A percentile compares a stretch with the other conserved stretches of the same genome.
Evolutionary conservation across 2,888 invertebrate species (phyloP).

Genomic region (Callosobruchus maculatus): DNA sequence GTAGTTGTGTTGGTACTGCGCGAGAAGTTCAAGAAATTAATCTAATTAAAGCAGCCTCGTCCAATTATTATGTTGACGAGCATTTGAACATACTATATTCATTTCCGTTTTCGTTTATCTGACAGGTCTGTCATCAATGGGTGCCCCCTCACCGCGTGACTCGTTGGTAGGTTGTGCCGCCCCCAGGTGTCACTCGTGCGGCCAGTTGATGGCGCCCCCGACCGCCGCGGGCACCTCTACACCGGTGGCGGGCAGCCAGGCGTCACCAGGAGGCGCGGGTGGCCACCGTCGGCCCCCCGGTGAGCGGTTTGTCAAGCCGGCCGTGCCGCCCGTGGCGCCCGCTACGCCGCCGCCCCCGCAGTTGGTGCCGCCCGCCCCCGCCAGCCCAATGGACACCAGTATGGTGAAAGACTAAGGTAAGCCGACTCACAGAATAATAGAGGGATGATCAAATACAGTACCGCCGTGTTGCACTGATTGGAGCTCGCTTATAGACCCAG

Average conservation of each 20-base stretch:
- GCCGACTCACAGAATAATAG: neutral
- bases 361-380: constrained; percentile 42
- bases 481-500: too few species aligned
- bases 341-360: constrained; percentile 52
- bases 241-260: constrained; percentile 42
- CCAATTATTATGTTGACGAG: too few species aligned
- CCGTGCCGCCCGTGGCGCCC: constrained; percentile 62
- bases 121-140: constrained; percentile 41
- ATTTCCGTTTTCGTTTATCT: constrained; percentile 3
- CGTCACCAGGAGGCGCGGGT: constrained; percentile 53
- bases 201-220: constrained; percentile 56
- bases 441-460: too few species aligned
- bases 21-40: too few species aligned
- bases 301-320: constrained; percentile 84
- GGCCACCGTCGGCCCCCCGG: constrained; percentile 61
- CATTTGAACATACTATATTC: too few species aligned
- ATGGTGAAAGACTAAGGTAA: constrained; percentile 44
- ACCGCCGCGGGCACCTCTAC: constrained; percentile 49
- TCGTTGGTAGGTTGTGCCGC: constrained; percentile 44
- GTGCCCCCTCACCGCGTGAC: constrained; percentile 47
- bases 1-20: too few species aligned
- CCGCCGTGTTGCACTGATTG: too few species aligned
- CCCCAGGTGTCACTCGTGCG: constrained; percentile 70
- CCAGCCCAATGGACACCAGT: constrained; percentile 75
- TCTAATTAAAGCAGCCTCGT: too few species aligned